Evolutionary conservation across 2,888 invertebrate species (phyloP), one percentile per base, ranked within the genome.

Genomic region (Microctonus aethiopoides): DNA sequence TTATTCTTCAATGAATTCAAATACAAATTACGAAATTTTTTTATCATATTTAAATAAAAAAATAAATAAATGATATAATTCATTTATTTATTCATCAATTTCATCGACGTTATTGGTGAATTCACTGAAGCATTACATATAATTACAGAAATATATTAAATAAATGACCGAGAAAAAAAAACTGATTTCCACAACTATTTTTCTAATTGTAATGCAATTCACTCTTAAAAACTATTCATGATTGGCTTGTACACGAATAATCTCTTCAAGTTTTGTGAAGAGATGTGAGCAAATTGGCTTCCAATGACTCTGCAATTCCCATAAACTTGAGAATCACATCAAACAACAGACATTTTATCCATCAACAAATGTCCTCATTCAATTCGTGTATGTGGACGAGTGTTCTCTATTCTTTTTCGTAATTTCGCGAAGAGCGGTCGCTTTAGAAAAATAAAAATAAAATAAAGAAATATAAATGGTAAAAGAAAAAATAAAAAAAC

Each of bases 1-100:
- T 67, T 34, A 67, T 67, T 67, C 66, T 51, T 46, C 32, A 24
- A 24, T 54, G 32, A 13, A 51, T 13, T 2, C n/a, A n/a, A 5
- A n/a, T 39, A 4, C 13, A 39, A 39, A 10, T 36, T 36, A 11
- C 11, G 7, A 10, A 11, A 5, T 36, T 9, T 36, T 36, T 36
- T 11, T 11, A n/a, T 7, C 36, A 36, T 36, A 11, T 36, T 11
- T 11, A n/a, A n/a, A n/a, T n/a, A n/a, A n/a, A n/a, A n/a, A n/a
- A n/a, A n/a, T n/a, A n/a, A n/a, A n/a, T n/a, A n/a, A n/a, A n/a
- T n/a, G n/a, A n/a, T n/a, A 32, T 32, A 32, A 32, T 32, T 32
- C 6, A 32, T 5, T 32, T 32, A 32, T 32, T 32, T 32, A 32
- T 32, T 32, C 32, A 32, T 32, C 32, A 3, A 5, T 32, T 32